phyloP scores from a whole-genome alignment of 2,113 vertebrate genomes.

The Rhineura floridana region DNA sequence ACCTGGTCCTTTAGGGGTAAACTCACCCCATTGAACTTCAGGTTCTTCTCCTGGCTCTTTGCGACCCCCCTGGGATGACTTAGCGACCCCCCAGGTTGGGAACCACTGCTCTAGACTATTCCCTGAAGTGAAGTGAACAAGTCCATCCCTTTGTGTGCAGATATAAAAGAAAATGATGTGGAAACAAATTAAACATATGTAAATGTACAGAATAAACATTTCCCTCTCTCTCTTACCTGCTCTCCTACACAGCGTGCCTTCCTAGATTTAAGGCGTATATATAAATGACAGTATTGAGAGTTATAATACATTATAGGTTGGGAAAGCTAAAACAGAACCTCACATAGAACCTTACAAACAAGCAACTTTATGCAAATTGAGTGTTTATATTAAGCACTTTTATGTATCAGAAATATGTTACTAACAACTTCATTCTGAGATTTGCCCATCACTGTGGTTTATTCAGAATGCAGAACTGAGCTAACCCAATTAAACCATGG shows the following conservation, averaged over 20 bases:
- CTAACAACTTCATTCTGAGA: constrained; percentile 45
- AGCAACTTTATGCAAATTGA: neutral
- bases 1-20: no score
- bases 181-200: neutral
- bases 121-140: neutral
- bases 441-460: constrained; percentile 58
- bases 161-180: neutral
- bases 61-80: no score
- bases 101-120: no score
- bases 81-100: no score
- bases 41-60: no score
- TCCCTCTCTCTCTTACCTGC: neutral
- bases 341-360: constrained; percentile 7
- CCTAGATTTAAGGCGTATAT: neutral
- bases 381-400: neutral
- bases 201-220: neutral
- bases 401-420: constrained; percentile 39
- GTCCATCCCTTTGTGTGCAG: neutral
- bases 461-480: constrained; percentile 62
- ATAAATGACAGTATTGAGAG: neutral
- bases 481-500: constrained; percentile 74
- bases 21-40: no score
- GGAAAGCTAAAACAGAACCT: neutral
- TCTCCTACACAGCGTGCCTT: neutral
- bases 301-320: neutral